Evolutionary conservation across 2,797 vertebrate species (phyloP).

Genomic region (Adrianichthys oophorus): DNA sequence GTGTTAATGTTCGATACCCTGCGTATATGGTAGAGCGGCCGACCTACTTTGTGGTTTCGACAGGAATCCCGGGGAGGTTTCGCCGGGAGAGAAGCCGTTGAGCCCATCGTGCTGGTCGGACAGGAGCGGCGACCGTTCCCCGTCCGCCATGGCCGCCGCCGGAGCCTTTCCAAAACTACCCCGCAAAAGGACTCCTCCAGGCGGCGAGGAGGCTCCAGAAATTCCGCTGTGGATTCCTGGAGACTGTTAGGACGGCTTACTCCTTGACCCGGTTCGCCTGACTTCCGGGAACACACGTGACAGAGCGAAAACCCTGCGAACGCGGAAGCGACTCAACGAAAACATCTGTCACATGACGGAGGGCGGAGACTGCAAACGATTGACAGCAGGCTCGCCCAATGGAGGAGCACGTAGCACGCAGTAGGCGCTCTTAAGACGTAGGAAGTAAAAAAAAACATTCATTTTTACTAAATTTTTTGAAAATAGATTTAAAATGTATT

Average conservation of each 20-base stretch:
- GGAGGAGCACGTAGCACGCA: background rate
- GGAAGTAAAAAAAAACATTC: no score
- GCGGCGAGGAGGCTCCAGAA: background rate
- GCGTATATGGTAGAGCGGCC: no score
- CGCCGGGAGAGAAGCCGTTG: conserved; percentile 70
- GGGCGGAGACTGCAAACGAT: conserved; percentile 16
- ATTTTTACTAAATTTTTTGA: no score
- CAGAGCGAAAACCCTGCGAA: conserved; percentile 39
- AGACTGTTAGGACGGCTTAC: background rate
- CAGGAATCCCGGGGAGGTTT: conserved; percentile 53
- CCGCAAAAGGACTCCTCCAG: background rate
- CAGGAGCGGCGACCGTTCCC: conserved; percentile 86
- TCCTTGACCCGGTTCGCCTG: background rate
- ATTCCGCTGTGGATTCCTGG: background rate
- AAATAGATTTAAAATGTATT: no score
- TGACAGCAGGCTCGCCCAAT: conserved; percentile 44
- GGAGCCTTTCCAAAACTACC: background rate
- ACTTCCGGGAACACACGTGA: conserved; percentile 45
- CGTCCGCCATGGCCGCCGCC: conserved; percentile 78
- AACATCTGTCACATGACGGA: conserved; percentile 68
- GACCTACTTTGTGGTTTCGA: conserved; percentile 79
- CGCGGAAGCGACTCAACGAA: conserved; percentile 52
- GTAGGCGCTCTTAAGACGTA: conserved; percentile 14
- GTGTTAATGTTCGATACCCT: background rate
- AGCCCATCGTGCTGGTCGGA: conserved; percentile 78